A percentile compares a stretch with the other conserved stretches of the same genome.
These are phyloP conservation scores for Boulengeromyrus knoepffleri DNA, from an alignment of 2,113 vertebrate species.

Conservation along the genomic window DNA sequence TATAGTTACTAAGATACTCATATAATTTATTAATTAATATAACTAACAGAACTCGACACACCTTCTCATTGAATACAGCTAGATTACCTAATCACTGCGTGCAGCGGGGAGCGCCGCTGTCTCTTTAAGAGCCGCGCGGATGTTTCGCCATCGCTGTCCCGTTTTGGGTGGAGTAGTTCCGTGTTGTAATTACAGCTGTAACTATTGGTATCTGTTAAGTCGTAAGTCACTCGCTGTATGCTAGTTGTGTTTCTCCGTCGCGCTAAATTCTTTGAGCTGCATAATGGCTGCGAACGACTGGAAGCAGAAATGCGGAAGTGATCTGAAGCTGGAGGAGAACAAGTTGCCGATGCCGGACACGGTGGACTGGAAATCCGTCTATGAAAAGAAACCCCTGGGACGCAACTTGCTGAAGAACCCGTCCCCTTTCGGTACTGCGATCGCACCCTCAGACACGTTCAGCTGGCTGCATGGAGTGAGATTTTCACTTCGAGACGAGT, in stretches of 20 bases:
- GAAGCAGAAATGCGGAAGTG: slow-evolving; percentile 42
- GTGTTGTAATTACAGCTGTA: neutral
- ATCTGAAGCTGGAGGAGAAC: slow-evolving; percentile 43
- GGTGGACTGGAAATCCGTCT: slow-evolving; percentile 61
- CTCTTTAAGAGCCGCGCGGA: neutral
- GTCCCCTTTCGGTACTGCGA: slow-evolving; percentile 65
- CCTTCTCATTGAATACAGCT: neutral
- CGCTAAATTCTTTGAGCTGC: fast-evolving
- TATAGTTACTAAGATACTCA: neutral
- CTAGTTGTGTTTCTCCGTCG: neutral
- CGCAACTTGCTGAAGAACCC: slow-evolving; percentile 71
- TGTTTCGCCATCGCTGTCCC: slow-evolving; percentile 19
- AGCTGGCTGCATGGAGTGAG: neutral
- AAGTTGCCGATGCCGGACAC: slow-evolving; percentile 43
- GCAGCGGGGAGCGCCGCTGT: neutral
- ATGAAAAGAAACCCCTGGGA: slow-evolving; percentile 59
- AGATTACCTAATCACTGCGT: neutral
- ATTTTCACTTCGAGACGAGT: neutral
- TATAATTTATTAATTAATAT: neutral
- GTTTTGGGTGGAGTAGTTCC: neutral
- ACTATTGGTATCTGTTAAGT: neutral
- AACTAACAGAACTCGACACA: neutral
- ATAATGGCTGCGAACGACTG: slow-evolving; percentile 46
- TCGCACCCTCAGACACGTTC: neutral
- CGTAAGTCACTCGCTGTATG: neutral